Base-by-base conservation (phyloP, 2,888 invertebrate species). In the Phengaris arion region DNA sequence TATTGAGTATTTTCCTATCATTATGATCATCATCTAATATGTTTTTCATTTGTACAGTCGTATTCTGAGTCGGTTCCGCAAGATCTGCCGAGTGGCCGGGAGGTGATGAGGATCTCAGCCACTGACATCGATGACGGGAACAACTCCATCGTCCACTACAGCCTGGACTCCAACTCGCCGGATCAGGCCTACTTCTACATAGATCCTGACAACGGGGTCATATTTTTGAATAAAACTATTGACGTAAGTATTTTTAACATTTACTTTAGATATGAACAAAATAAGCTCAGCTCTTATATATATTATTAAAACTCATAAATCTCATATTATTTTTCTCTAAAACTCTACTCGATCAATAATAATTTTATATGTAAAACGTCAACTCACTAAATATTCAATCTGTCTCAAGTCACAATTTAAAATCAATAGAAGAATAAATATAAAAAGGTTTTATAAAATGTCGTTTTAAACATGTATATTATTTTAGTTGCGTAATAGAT, bases 71-170 rank as follows among this genome's bases (percentile, higher is more conserved):
- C 96, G 78, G 96, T 98, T 81, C 97, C 97, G 75, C 96, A 97
- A 94, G 98, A 98, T 89, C 94, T 96, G 81, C 93, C 94, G 77
- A 94, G 95, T 77, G 95, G 94, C 15, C 93, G 95, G 76, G 96
- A 97, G 85, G 97, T 98, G 78, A 97, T 98, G 96, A 94, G 97
- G 86, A 97, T 98, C 86, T 98, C 98, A 77, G 98, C 98, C 15
- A 98, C 98, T 52, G 98, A 98, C 88, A 96, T 97, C 80, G 98
- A 99, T 85, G 97, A 98, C 84, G 98, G 98, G 13, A 96, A 96
- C 85, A 99, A 99, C 92, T 98, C 98, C 77, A 95, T 96, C 81
- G 95, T 98, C 12, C 94, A 95, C 79, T 98, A 98, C 87, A 94
- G 92, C 79, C 88, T 95, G 80, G 91, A 92, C 80, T 87, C 92